Evolutionary conservation across 2,113 vertebrate species (phyloP), one percentile per base, ranked within the genome.

Genomic region (Coregonus clupeaformis): DNA sequence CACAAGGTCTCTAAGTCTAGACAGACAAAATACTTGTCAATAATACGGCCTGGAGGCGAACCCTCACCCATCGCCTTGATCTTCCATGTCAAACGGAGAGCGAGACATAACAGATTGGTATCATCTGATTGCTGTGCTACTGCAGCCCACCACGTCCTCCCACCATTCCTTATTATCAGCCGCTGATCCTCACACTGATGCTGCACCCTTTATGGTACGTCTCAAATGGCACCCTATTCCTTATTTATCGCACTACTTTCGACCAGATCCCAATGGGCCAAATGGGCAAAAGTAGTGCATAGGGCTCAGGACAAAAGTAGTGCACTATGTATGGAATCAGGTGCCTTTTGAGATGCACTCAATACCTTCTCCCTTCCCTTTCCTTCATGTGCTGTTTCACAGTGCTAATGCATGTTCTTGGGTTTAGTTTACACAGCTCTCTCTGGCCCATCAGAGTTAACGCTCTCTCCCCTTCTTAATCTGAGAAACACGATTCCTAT

Each of bases 101-200:
- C 73, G 80, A 81, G 68, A 85, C 82, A 57, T 76, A 84, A 76
- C 80, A 84, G 82, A 86, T 82, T 14, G 70, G 74, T 84, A 82
- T 89, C 84, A 18, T 78, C 67, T 80, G 77, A 84, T 82, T 83
- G 49, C 36, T 76, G 49, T 52, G 14, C 49, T 52, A 14, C 14
- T 52, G 49, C 49, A 18, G 49, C 49, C 16, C 14, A 1, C 49
- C 4, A 18, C 14, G 12, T 52, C 49, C 49, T 52, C 0, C 63
- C n/a, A n/a, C n/a, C n/a, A n/a, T 22, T 71, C 73, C 1, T 78
- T 76, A 79, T 84, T 84, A 88, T 87, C 82, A 5, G 49, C 4
- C 16, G 1, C 49, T 24, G 65, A 82, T 80, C 60, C 81, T 47
- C 30, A 30, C 72, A 66, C 83, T 71, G 76, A 42, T 75, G 82